A percentile compares a stretch with the other conserved stretches of the same genome.
These are phyloP conservation scores for Lepidotrigona ventralis DNA, from an alignment of 1,140 invertebrate genomes.

Conservation along the genomic window DNA sequence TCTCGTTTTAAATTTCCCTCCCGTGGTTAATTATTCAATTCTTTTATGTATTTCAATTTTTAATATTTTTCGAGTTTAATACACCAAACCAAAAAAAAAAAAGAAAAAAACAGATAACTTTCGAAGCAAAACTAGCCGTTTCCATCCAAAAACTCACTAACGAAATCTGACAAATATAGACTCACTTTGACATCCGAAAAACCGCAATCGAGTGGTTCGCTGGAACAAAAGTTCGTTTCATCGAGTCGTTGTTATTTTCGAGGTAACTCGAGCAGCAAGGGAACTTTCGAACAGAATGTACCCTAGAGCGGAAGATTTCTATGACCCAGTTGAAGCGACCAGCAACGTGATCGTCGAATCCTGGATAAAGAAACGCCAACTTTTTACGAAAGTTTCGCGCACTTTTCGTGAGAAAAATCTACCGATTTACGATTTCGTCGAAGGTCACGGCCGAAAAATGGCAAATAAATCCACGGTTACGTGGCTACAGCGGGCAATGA, in stretches of 20 bases:
- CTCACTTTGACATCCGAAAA: not conserved
- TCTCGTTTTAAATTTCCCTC: no score
- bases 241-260: constrained; percentile 10
- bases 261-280: not conserved
- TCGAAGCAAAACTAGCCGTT: not conserved
- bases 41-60: not conserved
- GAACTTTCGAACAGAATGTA: not conserved
- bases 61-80: not conserved
- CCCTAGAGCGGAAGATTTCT: constrained; percentile 34
- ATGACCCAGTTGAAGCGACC: constrained; percentile 48
- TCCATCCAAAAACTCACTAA: not conserved
- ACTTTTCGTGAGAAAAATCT: constrained; percentile 8
- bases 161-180: not conserved
- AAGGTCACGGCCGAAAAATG: constrained; percentile 61
- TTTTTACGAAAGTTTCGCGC: constrained; percentile 41
- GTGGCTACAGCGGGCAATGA: not conserved
- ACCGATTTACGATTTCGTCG: not conserved
- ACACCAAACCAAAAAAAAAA: not conserved
- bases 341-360: constrained; percentile 22
- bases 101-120: not conserved
- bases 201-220: not conserved
- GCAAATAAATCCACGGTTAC: constrained; percentile 31
- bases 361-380: constrained; percentile 23
- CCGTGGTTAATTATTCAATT: not conserved
- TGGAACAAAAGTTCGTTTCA: not conserved